A percentile compares a stretch with the other conserved stretches of the same genome.
These are phyloP conservation scores for Ophonus ardosiacus DNA, from an alignment of 2,888 invertebrate species.

Conservation along the genomic window DNA sequence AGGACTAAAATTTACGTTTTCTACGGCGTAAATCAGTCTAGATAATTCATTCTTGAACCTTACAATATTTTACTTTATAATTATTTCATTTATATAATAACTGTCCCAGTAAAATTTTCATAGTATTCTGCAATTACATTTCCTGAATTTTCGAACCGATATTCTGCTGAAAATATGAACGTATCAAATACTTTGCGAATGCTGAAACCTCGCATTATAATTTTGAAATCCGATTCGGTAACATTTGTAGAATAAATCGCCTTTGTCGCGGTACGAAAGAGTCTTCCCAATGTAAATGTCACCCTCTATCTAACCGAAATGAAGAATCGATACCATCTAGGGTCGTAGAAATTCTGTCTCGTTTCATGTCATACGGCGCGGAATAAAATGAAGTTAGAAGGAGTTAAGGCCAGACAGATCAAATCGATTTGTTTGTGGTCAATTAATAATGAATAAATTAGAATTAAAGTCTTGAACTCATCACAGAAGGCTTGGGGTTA, in stretches of 20 bases:
- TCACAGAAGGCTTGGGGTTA: too few species aligned
- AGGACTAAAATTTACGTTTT: too few species aligned
- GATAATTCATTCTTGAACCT: too few species aligned
- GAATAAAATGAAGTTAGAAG: neutral
- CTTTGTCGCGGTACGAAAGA: neutral
- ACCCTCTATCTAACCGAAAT: neutral
- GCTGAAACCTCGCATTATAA: neutral
- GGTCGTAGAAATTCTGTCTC: neutral
- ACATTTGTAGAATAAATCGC: constrained; percentile 10
- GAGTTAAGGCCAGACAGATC: neutral
- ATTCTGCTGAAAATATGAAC: neutral
- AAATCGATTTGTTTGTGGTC: constrained; percentile 19
- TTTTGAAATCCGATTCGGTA: neutral
- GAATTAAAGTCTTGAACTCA: too few species aligned
- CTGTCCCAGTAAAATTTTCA: too few species aligned
- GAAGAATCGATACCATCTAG: constrained; percentile 13
- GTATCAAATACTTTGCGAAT: neutral
- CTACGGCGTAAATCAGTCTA: too few species aligned
- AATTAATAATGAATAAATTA: constrained; percentile 1
- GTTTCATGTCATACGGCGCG: neutral
- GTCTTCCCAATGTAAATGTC: neutral
- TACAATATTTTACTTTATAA: too few species aligned
- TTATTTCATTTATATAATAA: too few species aligned
- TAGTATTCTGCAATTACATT: neutral
- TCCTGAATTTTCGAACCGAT: too few species aligned